Conservation (phyloP, 1,140 invertebrate species). For the Drosophila nannoptera region DNA sequence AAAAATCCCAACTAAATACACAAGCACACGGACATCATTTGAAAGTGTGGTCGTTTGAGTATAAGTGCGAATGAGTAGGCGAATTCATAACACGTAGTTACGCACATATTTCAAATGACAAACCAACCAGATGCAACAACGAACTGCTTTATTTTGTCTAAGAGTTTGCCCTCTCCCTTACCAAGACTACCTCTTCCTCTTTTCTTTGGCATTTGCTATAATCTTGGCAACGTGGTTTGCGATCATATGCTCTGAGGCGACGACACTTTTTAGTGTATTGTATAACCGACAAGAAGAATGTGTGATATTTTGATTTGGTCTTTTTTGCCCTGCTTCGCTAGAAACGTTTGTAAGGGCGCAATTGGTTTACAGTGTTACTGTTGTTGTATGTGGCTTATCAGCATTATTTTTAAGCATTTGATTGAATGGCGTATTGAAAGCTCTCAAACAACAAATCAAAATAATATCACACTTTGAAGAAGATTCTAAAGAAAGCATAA, state of each 20-base stretch:
- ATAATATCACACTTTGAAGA: slow-evolving; percentile 10
- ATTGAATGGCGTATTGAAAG: slow-evolving; percentile 32
- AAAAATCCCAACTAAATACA: slow-evolving; percentile 4
- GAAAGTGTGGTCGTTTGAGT: slow-evolving; percentile 9
- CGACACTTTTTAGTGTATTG: slow-evolving; percentile 36
- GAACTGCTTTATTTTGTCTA: slow-evolving; percentile 9
- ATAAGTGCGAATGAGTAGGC: slow-evolving; percentile 4
- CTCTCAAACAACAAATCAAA: slow-evolving; percentile 33
- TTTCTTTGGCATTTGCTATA: slow-evolving; percentile 41
- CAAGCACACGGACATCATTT: slow-evolving; percentile 15
- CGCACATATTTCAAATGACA: slow-evolving; percentile 3
- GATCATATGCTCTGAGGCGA: slow-evolving; percentile 61
- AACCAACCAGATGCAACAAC: slow-evolving; percentile 29
- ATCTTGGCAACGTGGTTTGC: slow-evolving; percentile 72
- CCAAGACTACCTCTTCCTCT: no score
- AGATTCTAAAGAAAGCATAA: slow-evolving; percentile 17
- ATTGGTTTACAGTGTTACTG: neutral
- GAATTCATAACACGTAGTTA: slow-evolving; percentile 21
- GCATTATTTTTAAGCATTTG: slow-evolving; percentile 23
- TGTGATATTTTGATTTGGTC: slow-evolving; percentile 34
- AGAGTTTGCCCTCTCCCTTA: neutral
- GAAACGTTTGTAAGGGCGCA: no score
- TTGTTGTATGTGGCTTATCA: slow-evolving; percentile 30
- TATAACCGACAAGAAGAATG: slow-evolving; percentile 43
- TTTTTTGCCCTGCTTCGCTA: neutral